phyloP scores from a whole-genome alignment of 37 sponge, comb jelly and placozoan species.

The Hexactinellida sp. region DNA sequence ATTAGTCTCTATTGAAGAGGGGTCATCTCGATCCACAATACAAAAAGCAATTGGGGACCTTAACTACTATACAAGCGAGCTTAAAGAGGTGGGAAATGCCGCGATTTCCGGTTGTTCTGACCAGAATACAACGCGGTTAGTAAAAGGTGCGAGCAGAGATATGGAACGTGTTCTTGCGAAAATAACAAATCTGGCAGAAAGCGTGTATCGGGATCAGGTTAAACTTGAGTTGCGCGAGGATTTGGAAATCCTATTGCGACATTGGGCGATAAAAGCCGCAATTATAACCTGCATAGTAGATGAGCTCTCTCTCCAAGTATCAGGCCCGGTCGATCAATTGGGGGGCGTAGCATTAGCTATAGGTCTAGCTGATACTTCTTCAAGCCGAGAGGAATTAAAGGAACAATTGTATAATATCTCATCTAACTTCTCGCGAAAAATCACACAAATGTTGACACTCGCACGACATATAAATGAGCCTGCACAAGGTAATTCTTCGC shows the following conservation, averaged over 20 bases:
- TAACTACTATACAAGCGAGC: neutral
- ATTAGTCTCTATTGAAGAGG: neutral
- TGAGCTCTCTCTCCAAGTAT: neutral
- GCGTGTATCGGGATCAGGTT: neutral
- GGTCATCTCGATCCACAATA: neutral
- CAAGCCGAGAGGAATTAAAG: neutral
- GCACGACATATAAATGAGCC: neutral
- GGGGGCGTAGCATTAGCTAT: neutral
- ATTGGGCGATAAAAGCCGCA: conserved; percentile 16
- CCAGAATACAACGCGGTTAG: neutral
- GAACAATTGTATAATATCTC: neutral
- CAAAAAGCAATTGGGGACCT: neutral
- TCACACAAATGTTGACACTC: neutral
- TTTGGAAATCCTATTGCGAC: neutral
- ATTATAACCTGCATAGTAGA: neutral
- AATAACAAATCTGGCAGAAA: neutral
- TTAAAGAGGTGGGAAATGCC: neutral
- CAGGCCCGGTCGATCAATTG: neutral
- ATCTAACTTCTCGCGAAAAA: neutral
- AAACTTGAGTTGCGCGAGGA: neutral
- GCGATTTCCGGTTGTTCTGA: neutral
- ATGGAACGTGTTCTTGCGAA: neutral
- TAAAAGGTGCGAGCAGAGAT: neutral
- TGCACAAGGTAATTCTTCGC: neutral
- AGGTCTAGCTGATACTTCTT: neutral